These are phyloP conservation scores for Acanthopagrus latus DNA, from an alignment of 2,797 vertebrate species.

Conservation along the genomic window DNA sequence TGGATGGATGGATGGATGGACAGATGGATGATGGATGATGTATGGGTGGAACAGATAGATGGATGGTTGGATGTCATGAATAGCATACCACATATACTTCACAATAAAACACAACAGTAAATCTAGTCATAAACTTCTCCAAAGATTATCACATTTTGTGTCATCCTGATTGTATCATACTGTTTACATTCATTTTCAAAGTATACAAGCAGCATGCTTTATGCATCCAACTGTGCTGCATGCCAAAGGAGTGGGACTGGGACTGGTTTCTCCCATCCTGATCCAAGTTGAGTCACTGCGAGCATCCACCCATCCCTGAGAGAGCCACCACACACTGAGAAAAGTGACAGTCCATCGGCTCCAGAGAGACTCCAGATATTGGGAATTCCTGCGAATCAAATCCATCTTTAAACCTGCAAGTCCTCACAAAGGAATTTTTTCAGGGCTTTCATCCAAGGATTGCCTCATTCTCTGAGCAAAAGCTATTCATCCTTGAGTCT, in stretches of 20 bases:
- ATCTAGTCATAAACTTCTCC: background rate
- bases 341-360: slow-evolving; percentile 40
- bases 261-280: slow-evolving; percentile 29
- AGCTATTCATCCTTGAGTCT: slow-evolving; percentile 16
- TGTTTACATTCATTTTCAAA: slow-evolving; percentile 1
- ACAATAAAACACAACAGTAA: slow-evolving; percentile 20
- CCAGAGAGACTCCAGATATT: slow-evolving; percentile 51
- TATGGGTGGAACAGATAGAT: too few species aligned
- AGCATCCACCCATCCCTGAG: slow-evolving; percentile 61
- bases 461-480: slow-evolving; percentile 39
- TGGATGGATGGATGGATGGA: too few species aligned
- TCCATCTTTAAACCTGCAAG: slow-evolving; percentile 37
- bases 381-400: slow-evolving; percentile 50
- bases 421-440: slow-evolving; percentile 26
- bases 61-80: too few species aligned
- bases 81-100: slow-evolving; percentile 6
- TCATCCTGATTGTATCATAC: background rate
- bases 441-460: slow-evolving; percentile 31
- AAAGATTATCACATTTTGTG: too few species aligned
- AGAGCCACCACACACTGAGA: slow-evolving; percentile 51
- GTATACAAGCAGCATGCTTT: slow-evolving; percentile 34
- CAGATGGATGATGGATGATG: too few species aligned
- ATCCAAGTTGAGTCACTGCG: slow-evolving; percentile 62
- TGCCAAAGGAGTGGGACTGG: slow-evolving; percentile 19
- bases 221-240: slow-evolving; percentile 2